Conservation (phyloP, 35 echinoderm and acorn worm species). For the Diadema setosum region DNA sequence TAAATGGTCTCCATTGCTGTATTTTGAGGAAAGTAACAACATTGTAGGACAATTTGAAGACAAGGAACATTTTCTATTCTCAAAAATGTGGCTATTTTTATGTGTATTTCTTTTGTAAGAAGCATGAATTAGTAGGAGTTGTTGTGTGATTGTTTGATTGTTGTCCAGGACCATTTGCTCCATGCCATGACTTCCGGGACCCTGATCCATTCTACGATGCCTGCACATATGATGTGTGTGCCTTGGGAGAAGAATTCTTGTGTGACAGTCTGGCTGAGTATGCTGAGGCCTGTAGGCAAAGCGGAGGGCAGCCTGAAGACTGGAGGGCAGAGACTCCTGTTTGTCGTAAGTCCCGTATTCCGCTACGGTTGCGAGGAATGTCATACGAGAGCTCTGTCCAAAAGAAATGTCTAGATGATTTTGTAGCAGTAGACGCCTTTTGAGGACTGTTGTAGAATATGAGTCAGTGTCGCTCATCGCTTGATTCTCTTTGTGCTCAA, state of each 20-base stretch:
- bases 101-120: too few relatives aligned
- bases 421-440: too few relatives aligned
- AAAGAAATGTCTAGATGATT: too few relatives aligned
- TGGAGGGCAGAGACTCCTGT: constrained; percentile 49
- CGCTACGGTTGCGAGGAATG: not conserved
- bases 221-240: constrained; percentile 85
- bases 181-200: constrained; percentile 42
- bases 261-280: constrained; percentile 65
- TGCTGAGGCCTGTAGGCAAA: constrained; percentile 39
- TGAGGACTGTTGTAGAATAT: not conserved
- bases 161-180: constrained; percentile 63
- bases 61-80: too few relatives aligned
- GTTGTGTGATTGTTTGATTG: not conserved
- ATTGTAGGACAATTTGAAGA: too few relatives aligned
- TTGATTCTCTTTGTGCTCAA: not conserved
- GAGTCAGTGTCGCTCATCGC: not conserved
- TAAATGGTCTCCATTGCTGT: not conserved
- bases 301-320: constrained; percentile 40
- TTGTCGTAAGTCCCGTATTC: constrained; percentile 53
- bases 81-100: too few relatives aligned
- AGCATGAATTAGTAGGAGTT: not conserved
- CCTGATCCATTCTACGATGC: constrained; percentile 33
- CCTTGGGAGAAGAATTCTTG: constrained; percentile 52
- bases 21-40: not conserved
- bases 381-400: not conserved